phyloP scores from a whole-genome alignment of 2,888 invertebrate species.

The Nomada ferruginata region DNA sequence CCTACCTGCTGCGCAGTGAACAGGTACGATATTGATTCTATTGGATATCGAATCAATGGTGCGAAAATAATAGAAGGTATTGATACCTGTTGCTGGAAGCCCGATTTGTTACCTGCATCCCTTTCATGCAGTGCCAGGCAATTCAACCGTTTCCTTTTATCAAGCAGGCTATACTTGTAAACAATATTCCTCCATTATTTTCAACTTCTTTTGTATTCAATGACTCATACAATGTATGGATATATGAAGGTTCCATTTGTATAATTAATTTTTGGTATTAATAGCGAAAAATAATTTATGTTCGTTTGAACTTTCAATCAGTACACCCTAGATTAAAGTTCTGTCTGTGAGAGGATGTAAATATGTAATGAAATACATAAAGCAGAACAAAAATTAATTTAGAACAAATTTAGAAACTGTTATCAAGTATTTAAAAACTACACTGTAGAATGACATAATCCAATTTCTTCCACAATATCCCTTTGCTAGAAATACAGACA shows the following conservation, averaged over 20 bases:
- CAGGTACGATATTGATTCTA: slow-evolving; percentile 73
- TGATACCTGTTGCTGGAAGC: slow-evolving; percentile 71
- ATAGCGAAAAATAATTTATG: not conserved
- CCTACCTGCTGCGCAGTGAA: slow-evolving; percentile 73
- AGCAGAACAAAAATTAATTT: too few species aligned
- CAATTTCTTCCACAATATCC: too few species aligned
- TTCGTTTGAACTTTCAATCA: not conserved
- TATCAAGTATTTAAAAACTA: too few species aligned
- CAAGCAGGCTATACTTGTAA: slow-evolving; percentile 19
- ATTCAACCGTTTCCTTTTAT: slow-evolving; percentile 33
- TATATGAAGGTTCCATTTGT: not conserved
- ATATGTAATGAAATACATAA: too few species aligned
- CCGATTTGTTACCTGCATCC: slow-evolving; percentile 66
- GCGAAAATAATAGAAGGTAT: slow-evolving; percentile 72
- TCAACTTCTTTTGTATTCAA: not conserved
- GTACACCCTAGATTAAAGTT: too few species aligned
- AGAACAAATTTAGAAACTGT: too few species aligned
- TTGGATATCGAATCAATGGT: slow-evolving; percentile 76
- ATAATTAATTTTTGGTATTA: not conserved
- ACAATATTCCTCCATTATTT: slow-evolving; percentile 13
- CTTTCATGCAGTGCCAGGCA: slow-evolving; percentile 45
- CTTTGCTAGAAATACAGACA: too few species aligned
- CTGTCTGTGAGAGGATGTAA: too few species aligned
- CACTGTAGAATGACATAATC: too few species aligned
- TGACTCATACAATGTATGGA: not conserved